Evolutionary conservation across 2,113 vertebrate species (phyloP).

Genomic region (Ciconia stormi): DNA sequence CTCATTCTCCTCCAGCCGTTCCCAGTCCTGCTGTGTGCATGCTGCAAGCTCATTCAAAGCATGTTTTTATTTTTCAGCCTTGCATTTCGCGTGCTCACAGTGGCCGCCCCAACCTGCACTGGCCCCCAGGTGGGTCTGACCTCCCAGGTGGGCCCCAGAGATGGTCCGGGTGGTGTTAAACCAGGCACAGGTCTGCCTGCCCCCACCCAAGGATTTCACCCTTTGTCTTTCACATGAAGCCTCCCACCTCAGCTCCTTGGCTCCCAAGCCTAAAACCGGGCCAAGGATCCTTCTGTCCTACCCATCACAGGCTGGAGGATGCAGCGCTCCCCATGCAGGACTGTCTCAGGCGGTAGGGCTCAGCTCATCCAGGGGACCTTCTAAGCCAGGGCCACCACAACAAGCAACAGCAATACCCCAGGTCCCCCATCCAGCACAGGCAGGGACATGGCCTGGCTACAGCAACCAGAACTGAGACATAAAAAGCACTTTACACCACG

Average conservation of each 20-base stretch:
- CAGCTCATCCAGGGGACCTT: not conserved
- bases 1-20: too few relatives aligned
- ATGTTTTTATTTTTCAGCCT: not conserved
- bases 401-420: fast-evolving
- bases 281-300: not conserved
- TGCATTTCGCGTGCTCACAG: not conserved
- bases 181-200: not conserved
- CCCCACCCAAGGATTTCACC: not conserved
- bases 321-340: not conserved
- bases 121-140: not conserved
- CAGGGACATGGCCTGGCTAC: fast-evolving
- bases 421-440: not conserved
- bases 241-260: not conserved
- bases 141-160: not conserved
- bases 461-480: not conserved
- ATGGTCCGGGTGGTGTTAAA: not conserved
- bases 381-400: not conserved
- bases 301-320: not conserved
- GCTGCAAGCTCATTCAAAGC: not conserved
- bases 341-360: not conserved
- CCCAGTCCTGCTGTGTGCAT: not conserved
- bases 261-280: not conserved
- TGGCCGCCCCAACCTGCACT: not conserved
- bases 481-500: conserved; percentile 7
- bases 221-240: not conserved